Base-by-base conservation (phyloP, 2,888 invertebrate genomes). In the Punctoribates punctum region DNA sequence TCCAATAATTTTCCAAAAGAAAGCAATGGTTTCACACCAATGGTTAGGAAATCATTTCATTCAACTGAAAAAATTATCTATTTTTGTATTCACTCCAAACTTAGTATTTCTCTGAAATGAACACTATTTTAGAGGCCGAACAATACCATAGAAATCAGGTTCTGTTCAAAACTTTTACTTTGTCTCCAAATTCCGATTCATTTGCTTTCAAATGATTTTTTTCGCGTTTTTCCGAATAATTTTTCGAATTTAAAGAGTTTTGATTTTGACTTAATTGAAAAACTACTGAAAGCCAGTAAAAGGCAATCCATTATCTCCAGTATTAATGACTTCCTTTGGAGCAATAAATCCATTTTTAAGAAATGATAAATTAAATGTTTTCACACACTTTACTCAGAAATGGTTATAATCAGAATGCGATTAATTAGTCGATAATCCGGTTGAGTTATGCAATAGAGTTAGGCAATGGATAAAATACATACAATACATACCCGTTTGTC, bases 401-500 rank as follows among this genome's bases (percentile, higher is more conserved):
- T 13, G 1, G 75, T 17, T 27, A 13, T 15, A 38, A 29, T 23
- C 29, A 75, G 2, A 76, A 46, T 73, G 13, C 17, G 23, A 27
- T 27, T 5, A 0, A 75, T 17, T 75, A 57, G 15, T 76, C 4
- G 20, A 74, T 29, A 42, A 42, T 42, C 42, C 13, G 17, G 1
- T 27, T 25, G n/a, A 11, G 25, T n/a, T 29, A 6, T 60, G 54
- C 29, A 5, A 51, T 51, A 42, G 42, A 9, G 42, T 9, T 42
- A 13, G 42, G 11, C 20, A 20, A 51, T 9, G 13, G 27, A 8
- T 23, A 27, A 76, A 17, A 48, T 17, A 13, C 13, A 48, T 17
- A 48, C 23, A 77, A 67, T 73, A 76, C 80, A 79, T 80, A 83
- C 84, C 83, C 13, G 92, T 91, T 78, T 92, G 89, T 73, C 93